Conservation (phyloP, 1,140 invertebrate species). For the Drosophila rufa region DNA sequence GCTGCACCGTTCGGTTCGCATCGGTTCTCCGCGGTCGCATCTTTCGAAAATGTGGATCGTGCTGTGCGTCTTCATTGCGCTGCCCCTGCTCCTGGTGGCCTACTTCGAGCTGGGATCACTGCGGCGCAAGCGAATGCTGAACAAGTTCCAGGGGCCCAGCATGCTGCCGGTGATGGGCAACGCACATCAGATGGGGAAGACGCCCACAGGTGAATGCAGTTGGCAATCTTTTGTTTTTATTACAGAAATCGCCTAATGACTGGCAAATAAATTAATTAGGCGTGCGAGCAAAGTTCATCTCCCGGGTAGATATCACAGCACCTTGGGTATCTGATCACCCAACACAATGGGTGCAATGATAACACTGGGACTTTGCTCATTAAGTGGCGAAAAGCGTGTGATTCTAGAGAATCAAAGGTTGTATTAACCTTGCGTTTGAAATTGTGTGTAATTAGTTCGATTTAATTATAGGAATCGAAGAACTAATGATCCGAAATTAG, state of each 20-base stretch:
- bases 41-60: constrained; percentile 59
- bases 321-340: constrained; percentile 32
- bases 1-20: background rate
- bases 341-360: constrained; percentile 2
- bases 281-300: constrained; percentile 40
- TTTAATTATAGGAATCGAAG: constrained; percentile 1
- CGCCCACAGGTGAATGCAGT: constrained; percentile 53
- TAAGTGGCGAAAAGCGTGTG: background rate
- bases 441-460: background rate
- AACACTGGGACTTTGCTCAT: constrained; percentile 4
- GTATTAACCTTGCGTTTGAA: too few relatives aligned
- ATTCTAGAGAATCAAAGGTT: constrained; percentile 7
- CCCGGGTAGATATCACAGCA: constrained; percentile 35
- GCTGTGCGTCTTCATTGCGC: constrained; percentile 40
- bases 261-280: constrained; percentile 18
- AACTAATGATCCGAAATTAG: background rate
- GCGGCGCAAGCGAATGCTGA: constrained; percentile 40
- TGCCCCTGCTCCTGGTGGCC: constrained; percentile 52
- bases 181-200: constrained; percentile 73
- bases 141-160: constrained; percentile 59
- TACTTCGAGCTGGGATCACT: constrained; percentile 58
- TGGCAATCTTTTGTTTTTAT: background rate
- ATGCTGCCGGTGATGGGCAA: constrained; percentile 73
- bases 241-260: constrained; percentile 29
- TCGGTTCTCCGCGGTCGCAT: background rate